These are phyloP conservation scores for Cossypha caffra DNA, from an alignment of 2,797 vertebrate species.

Conservation along the genomic window DNA sequence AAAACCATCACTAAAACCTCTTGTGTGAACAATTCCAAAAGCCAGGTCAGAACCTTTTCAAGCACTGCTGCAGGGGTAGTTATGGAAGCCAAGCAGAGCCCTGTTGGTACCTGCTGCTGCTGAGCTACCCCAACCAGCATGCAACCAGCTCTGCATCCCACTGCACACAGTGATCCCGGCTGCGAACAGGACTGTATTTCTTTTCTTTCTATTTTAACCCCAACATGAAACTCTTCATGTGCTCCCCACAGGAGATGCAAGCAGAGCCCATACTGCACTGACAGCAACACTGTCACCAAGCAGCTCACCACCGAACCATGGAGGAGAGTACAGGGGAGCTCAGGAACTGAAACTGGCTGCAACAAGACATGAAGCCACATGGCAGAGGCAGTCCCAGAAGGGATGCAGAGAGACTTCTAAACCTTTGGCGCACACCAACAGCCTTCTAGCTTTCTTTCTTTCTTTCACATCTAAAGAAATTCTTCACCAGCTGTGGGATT, in stretches of 20 bases:
- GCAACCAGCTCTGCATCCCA: not conserved
- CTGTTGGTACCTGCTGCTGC: not conserved
- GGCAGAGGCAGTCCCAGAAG: not conserved
- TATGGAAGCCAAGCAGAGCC: not conserved
- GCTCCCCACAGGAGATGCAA: not conserved
- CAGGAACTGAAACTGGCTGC: not conserved
- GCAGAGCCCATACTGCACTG: accelerated
- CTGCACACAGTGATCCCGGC: accelerated
- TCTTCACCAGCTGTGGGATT: not conserved
- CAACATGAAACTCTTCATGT: not conserved
- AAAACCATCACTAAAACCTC: not conserved
- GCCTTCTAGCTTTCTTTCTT: not conserved
- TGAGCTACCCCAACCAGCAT: not conserved
- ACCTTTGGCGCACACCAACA: not conserved
- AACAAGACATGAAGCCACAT: not conserved
- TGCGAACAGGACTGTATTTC: not conserved
- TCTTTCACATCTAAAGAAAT: not conserved
- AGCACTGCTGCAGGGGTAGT: not conserved
- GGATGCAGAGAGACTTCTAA: not conserved
- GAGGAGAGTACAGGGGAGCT: not conserved
- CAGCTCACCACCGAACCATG: not conserved
- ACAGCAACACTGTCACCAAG: accelerated
- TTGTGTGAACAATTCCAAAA: not conserved
- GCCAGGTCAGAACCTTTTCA: not conserved
- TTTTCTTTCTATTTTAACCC: not conserved